Evolutionary conservation across 2,888 invertebrate genomes (phyloP).

Genomic region (Acronicta psi): DNA sequence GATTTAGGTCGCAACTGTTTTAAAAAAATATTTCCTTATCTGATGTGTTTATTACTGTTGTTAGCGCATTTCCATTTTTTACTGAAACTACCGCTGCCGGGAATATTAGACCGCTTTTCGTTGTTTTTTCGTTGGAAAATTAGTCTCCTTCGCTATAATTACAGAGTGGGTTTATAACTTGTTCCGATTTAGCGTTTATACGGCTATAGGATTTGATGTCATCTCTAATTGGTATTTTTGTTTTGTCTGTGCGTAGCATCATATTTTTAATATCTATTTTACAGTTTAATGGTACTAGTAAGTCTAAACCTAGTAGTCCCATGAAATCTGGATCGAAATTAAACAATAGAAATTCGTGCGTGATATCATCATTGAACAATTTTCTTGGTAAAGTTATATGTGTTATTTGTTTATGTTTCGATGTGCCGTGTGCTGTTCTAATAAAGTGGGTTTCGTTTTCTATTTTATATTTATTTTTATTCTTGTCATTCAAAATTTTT

Average conservation of each 20-base stretch:
- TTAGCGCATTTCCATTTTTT: constrained; percentile 30
- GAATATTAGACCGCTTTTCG: constrained; percentile 33
- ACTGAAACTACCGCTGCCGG: constrained; percentile 40
- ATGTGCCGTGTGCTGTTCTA: too few species aligned
- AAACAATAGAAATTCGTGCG: constrained; percentile 49
- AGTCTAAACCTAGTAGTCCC: constrained; percentile 54
- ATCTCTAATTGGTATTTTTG: constrained; percentile 22
- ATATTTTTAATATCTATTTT: constrained; percentile 56
- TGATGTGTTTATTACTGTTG: constrained; percentile 40
- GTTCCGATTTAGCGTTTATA: constrained; percentile 39
- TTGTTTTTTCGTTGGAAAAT: constrained; percentile 19
- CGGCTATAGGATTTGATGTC: constrained; percentile 38
- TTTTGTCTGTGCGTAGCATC: constrained; percentile 30
- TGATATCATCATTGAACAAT: too few species aligned
- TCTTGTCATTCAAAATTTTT: constrained; percentile 30
- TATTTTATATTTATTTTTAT: constrained; percentile 15
- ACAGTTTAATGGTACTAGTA: constrained; percentile 33
- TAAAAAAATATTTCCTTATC: constrained; percentile 22
- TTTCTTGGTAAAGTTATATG: too few species aligned
- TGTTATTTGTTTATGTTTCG: too few species aligned
- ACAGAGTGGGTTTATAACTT: constrained; percentile 41
- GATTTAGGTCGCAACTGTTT: constrained; percentile 26
- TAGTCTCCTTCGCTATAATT: constrained; percentile 47
- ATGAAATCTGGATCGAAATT: constrained; percentile 54
- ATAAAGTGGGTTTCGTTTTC: too few species aligned